phyloP scores from a whole-genome alignment of 2,113 vertebrate genomes.

The Microcebus ravelobensis region DNA sequence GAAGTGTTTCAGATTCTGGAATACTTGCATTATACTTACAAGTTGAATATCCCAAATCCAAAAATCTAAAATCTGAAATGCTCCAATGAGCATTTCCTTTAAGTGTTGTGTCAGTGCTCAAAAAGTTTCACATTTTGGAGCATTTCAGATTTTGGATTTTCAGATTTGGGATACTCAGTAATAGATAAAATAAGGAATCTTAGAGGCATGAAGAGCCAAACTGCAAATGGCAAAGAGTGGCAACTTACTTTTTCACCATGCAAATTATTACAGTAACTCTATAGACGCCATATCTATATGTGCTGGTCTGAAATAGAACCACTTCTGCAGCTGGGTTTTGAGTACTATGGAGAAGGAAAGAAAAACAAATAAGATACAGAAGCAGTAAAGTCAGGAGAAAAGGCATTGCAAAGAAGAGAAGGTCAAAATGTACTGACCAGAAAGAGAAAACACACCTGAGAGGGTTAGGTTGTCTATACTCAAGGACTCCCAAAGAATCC shows the following conservation, averaged over 20 bases:
- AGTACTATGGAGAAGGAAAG: background rate
- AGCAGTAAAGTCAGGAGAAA: background rate
- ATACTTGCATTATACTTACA: background rate
- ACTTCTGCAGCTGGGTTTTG: background rate
- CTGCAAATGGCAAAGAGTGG: background rate
- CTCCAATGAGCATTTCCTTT: background rate
- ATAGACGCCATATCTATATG: background rate
- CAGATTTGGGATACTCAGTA: background rate
- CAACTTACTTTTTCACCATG: background rate
- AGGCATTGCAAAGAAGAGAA: background rate
- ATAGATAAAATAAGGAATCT: constrained; percentile 19
- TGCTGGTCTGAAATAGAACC: background rate
- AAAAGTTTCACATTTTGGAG: background rate
- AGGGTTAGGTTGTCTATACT: background rate
- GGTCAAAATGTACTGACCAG: background rate
- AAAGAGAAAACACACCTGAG: background rate
- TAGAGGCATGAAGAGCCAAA: background rate
- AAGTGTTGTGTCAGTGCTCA: background rate
- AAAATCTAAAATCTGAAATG: background rate
- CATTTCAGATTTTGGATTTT: background rate
- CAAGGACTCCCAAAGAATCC: background rate
- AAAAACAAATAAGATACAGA: constrained; percentile 2
- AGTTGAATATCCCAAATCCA: background rate
- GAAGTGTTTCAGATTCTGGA: background rate
- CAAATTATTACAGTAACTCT: background rate